Conservation (phyloP, 1,140 invertebrate genomes). For the Rhopalosiphum padi region DNA sequence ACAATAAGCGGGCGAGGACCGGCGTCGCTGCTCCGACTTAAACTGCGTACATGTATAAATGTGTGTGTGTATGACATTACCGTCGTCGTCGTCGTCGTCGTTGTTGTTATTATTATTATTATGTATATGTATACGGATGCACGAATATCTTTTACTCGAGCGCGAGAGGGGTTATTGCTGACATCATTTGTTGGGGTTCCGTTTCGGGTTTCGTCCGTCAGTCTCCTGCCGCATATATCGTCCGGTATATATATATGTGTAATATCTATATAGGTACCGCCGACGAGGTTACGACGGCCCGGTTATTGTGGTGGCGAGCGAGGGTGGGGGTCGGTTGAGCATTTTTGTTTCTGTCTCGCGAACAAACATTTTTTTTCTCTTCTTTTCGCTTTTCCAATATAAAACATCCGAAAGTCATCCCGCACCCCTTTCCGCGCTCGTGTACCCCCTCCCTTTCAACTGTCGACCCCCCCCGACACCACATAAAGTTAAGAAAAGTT, state of each 20-base stretch:
- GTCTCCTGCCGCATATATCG: neutral
- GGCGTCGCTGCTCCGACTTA: neutral
- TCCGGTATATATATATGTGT: neutral
- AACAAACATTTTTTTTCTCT: slow-evolving; percentile 48
- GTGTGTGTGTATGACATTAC: neutral
- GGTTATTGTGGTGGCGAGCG: neutral
- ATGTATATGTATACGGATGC: neutral
- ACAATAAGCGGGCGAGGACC: slow-evolving; percentile 45
- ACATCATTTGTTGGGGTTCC: slow-evolving; percentile 55
- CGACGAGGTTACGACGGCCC: neutral
- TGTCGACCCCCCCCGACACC: slow-evolving; percentile 7
- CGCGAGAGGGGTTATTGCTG: slow-evolving; percentile 2
- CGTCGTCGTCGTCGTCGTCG: neutral
- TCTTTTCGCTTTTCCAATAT: slow-evolving; percentile 55
- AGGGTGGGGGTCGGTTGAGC: neutral
- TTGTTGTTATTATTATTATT: slow-evolving; percentile 13
- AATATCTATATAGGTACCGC: neutral
- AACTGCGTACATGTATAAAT: neutral
- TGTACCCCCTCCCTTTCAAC: neutral
- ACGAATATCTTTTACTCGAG: neutral
- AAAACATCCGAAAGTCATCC: slow-evolving; percentile 58
- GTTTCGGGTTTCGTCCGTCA: slow-evolving; percentile 49
- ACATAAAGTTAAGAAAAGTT: slow-evolving; percentile 57
- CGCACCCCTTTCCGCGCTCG: neutral
- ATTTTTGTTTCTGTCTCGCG: slow-evolving; percentile 55